Evolutionary conservation across 2,888 invertebrate species (phyloP).

Genomic region (Idaea straminata): DNA sequence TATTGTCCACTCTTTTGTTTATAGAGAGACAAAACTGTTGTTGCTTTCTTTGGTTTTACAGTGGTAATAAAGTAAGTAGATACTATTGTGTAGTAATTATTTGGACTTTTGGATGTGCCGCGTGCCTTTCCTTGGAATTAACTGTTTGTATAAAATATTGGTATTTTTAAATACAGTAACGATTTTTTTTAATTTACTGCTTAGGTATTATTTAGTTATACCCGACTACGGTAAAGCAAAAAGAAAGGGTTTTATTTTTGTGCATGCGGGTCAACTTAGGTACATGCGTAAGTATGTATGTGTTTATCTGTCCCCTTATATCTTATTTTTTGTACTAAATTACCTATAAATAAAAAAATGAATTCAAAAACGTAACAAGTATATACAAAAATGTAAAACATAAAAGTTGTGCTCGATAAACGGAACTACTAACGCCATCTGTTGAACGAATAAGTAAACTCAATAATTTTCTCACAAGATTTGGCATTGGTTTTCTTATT

Average conservation of each 20-base stretch:
- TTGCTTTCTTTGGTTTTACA: not conserved
- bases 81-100: not conserved
- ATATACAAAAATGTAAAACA: not conserved
- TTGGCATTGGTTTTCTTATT: not conserved
- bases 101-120: conserved; percentile 6
- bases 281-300: too few relatives aligned
- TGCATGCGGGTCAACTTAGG: too few relatives aligned
- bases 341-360: too few relatives aligned
- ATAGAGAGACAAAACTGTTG: not conserved
- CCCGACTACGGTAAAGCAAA: too few relatives aligned
- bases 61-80: not conserved
- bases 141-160: not conserved
- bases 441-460: not conserved
- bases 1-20: not conserved
- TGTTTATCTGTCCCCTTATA: too few relatives aligned
- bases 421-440: not conserved
- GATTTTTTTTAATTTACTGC: too few relatives aligned
- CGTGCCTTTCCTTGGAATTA: conserved; percentile 12
- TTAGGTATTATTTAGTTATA: too few relatives aligned
- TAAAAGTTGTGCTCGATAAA: not conserved
- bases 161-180: too few relatives aligned
- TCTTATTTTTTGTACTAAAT: too few relatives aligned
- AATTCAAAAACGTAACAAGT: not conserved
- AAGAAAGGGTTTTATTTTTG: too few relatives aligned
- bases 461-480: not conserved